phyloP scores from a whole-genome alignment of 2,888 invertebrate genomes.

The Leptothorax acervorum region DNA sequence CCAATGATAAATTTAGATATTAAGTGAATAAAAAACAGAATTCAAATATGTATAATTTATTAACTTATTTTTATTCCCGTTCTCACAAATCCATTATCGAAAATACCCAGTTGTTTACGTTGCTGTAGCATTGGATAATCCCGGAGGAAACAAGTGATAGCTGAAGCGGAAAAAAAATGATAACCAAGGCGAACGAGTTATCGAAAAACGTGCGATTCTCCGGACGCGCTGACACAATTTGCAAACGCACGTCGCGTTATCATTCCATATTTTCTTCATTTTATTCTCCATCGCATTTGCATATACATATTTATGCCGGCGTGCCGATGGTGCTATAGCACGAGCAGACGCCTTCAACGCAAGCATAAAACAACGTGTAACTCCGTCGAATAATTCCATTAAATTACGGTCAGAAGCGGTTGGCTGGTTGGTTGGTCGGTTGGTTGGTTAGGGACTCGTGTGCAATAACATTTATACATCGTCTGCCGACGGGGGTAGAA shows the following conservation, averaged over 20 bases:
- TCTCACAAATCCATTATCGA: constrained; percentile 19
- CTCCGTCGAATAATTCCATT: constrained; percentile 55
- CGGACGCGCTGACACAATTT: constrained; percentile 45
- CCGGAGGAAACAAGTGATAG: constrained; percentile 5
- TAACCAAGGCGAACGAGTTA: constrained; percentile 32
- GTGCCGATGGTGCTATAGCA: constrained; percentile 18
- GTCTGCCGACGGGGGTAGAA: background rate
- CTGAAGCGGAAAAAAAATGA: constrained; percentile 26
- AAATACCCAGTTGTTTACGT: constrained; percentile 6
- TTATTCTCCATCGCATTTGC: constrained; percentile 51
- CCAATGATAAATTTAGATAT: background rate
- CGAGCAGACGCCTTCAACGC: constrained; percentile 46
- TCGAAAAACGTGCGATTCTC: constrained; percentile 38
- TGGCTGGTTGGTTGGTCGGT: constrained; percentile 28
- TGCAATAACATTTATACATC: constrained; percentile 51
- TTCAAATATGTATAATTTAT: background rate
- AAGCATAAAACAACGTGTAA: constrained; percentile 54
- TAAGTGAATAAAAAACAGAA: background rate
- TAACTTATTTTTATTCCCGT: background rate
- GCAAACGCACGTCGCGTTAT: constrained; percentile 47
- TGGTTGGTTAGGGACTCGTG: constrained; percentile 3
- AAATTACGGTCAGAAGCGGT: constrained; percentile 39
- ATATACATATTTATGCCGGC: constrained; percentile 51
- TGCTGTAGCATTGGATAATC: background rate
- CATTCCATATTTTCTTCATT: constrained; percentile 52